A percentile compares a stretch with the other conserved stretches of the same genome.
Evolutionary conservation across 2,113 vertebrate genomes (phyloP).

Genomic region (Crypturellus undulatus): DNA sequence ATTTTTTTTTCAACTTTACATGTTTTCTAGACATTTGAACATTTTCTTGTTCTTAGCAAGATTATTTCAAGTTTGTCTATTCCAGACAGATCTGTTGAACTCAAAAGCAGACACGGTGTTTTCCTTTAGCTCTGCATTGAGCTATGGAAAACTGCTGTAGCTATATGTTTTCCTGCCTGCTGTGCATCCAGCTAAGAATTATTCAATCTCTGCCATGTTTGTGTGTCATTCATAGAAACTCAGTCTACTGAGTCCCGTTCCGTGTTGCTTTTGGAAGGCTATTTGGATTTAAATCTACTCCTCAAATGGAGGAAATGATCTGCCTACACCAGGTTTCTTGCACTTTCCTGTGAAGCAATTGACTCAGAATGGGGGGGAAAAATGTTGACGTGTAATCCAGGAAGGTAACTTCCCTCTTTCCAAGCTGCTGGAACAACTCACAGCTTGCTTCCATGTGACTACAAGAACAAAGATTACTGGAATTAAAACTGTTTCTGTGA

Average conservation of each 20-base stretch:
- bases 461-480: background rate
- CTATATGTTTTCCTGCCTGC: background rate
- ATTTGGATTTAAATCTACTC: background rate
- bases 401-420: background rate
- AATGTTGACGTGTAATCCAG: background rate
- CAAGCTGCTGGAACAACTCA: background rate
- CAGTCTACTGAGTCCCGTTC: background rate
- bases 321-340: background rate
- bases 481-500: background rate
- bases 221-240: background rate
- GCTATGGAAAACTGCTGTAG: background rate
- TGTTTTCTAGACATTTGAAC: background rate
- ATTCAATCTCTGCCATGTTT: conserved; percentile 13
- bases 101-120: background rate
- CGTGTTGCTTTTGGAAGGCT: background rate
- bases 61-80: background rate
- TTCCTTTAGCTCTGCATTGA: background rate
- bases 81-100: background rate
- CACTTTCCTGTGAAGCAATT: background rate
- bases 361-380: background rate
- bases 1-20: background rate
- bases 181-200: background rate
- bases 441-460: background rate
- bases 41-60: background rate
- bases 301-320: background rate